Evolutionary conservation across 2,888 invertebrate species (phyloP).

Genomic region (Drosophila diplacantha): DNA sequence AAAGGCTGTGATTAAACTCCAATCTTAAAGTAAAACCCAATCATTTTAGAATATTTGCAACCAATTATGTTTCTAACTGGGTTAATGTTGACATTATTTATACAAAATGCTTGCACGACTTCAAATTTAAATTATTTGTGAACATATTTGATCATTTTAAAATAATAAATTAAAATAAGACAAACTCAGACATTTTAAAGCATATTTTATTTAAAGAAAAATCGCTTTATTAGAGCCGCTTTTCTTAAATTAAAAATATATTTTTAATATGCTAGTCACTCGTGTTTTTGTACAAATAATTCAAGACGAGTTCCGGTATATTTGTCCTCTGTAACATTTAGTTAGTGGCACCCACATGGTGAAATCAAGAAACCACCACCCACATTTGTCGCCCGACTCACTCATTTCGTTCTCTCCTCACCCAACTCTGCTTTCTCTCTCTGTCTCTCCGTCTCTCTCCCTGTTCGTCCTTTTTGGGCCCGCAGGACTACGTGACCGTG

Average conservation of each 20-base stretch:
- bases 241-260: neutral
- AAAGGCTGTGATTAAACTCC: no score
- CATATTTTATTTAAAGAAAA: neutral
- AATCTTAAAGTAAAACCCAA: neutral
- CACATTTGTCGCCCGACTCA: slow-evolving; percentile 61
- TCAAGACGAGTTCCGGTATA: neutral
- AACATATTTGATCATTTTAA: no score
- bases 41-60: neutral
- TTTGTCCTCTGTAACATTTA: slow-evolving; percentile 23
- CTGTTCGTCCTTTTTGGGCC: slow-evolving; percentile 26
- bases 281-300: neutral
- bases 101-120: no score
- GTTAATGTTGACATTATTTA: no score
- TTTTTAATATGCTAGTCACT: neutral
- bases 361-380: slow-evolving; percentile 43
- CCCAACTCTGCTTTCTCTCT: slow-evolving; percentile 48
- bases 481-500: slow-evolving; percentile 89
- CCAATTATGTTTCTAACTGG: no score
- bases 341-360: slow-evolving; percentile 50
- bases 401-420: slow-evolving; percentile 65
- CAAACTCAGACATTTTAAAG: neutral
- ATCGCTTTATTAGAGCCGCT: neutral
- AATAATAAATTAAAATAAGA: no score
- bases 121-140: no score
- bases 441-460: slow-evolving; percentile 36